Evolutionary conservation across 2,888 invertebrate species (phyloP).

Genomic region (Leucania comma): DNA sequence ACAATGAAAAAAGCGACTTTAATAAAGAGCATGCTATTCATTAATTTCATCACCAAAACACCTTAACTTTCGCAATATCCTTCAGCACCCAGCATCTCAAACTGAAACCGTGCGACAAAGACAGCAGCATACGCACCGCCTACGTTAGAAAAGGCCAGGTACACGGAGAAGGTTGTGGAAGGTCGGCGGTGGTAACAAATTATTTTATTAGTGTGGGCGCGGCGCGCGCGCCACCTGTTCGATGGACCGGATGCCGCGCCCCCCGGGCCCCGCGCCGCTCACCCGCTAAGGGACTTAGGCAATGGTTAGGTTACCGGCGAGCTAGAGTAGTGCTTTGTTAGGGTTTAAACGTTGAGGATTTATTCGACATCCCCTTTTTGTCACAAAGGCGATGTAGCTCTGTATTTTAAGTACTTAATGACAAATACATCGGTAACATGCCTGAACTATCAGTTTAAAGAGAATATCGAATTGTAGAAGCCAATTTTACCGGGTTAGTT

Average conservation of each 20-base stretch:
- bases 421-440: background rate
- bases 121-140: constrained; percentile 28
- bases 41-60: background rate
- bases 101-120: constrained; percentile 52
- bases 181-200: constrained; percentile 85
- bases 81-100: constrained; percentile 35
- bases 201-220: constrained; percentile 87
- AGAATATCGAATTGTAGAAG: background rate
- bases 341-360: constrained; percentile 17
- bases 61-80: constrained; percentile 13
- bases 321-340: constrained; percentile 44
- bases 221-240: constrained; percentile 86
- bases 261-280: constrained; percentile 68
- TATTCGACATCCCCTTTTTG: background rate
- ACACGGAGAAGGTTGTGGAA: constrained; percentile 84
- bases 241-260: constrained; percentile 85
- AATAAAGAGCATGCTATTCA: background rate
- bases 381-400: background rate
- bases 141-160: constrained; percentile 67
- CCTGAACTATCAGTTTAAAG: background rate
- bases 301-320: constrained; percentile 68
- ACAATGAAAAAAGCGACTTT: background rate
- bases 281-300: constrained; percentile 65
- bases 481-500: too few species aligned
- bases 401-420: background rate